phyloP scores from a whole-genome alignment of 2,888 invertebrate genomes.

The Autographa gamma region DNA sequence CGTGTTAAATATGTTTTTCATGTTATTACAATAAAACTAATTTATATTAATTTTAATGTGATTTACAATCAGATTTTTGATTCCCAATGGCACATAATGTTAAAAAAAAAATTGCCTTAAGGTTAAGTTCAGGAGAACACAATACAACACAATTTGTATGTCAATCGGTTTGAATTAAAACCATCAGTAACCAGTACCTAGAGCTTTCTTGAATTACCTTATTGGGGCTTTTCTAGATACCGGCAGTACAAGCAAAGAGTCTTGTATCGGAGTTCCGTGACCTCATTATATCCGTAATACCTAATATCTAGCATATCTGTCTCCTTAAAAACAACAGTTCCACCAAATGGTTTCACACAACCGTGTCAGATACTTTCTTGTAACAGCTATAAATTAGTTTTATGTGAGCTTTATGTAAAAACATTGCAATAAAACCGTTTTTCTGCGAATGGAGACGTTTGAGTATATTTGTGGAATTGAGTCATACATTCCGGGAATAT shows the following conservation, averaged over 20 bases:
- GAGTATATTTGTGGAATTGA: constrained; percentile 61
- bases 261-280: not conserved
- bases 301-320: constrained; percentile 14
- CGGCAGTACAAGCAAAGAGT: not conserved
- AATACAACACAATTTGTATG: no score
- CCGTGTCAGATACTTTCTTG: constrained; percentile 44
- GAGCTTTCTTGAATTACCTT: no score
- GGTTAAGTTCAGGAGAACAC: no score
- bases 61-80: no score
- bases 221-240: not conserved
- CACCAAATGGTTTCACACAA: constrained; percentile 38
- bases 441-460: constrained; percentile 68
- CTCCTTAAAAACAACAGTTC: constrained; percentile 31
- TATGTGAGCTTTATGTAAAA: constrained; percentile 81
- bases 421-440: constrained; percentile 77
- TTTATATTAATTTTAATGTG: no score
- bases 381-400: constrained; percentile 76
- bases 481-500: constrained; percentile 41
- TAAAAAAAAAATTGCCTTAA: no score
- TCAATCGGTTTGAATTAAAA: no score
- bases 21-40: no score
- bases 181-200: no score
- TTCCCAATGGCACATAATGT: no score
- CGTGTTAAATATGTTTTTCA: no score
- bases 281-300: not conserved